phyloP scores from a whole-genome alignment of 2,888 invertebrate species.

The Tetropium fuscum region DNA sequence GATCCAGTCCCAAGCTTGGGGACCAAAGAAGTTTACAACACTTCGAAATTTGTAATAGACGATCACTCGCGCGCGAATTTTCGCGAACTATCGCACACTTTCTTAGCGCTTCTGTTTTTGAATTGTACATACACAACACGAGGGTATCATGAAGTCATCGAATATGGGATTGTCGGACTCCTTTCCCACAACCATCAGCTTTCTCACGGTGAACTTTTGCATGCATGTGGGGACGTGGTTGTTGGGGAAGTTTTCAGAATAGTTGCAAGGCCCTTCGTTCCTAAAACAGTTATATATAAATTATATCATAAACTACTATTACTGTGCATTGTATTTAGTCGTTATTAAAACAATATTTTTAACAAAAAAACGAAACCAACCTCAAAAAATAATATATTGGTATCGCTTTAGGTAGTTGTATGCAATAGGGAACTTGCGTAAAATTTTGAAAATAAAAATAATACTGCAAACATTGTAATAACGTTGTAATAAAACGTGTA shows the following conservation, averaged over 20 bases:
- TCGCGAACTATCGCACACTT: neutral
- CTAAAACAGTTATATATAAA: constrained; percentile 35
- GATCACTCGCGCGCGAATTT: too few species aligned
- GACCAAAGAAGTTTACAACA: too few species aligned
- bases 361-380: constrained; percentile 3
- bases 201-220: constrained; percentile 68
- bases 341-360: too few species aligned
- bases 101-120: constrained; percentile 22
- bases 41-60: too few species aligned
- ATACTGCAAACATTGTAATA: too few species aligned
- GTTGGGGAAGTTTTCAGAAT: constrained; percentile 61
- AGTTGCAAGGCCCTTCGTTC: constrained; percentile 44
- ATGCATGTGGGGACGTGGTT: constrained; percentile 70
- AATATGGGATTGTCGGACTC: constrained; percentile 50
- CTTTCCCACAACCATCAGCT: constrained; percentile 50
- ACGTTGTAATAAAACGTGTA: too few species aligned
- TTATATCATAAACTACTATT: neutral
- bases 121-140: constrained; percentile 66
- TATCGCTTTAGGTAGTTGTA: too few species aligned
- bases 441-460: too few species aligned
- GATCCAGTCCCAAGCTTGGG: too few species aligned
- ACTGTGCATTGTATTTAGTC: neutral
- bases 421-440: too few species aligned
- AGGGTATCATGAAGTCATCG: constrained; percentile 63
- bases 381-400: constrained; percentile 53